These are phyloP conservation scores for Zeus faber DNA, from an alignment of 2,113 vertebrate genomes.

Conservation along the genomic window DNA sequence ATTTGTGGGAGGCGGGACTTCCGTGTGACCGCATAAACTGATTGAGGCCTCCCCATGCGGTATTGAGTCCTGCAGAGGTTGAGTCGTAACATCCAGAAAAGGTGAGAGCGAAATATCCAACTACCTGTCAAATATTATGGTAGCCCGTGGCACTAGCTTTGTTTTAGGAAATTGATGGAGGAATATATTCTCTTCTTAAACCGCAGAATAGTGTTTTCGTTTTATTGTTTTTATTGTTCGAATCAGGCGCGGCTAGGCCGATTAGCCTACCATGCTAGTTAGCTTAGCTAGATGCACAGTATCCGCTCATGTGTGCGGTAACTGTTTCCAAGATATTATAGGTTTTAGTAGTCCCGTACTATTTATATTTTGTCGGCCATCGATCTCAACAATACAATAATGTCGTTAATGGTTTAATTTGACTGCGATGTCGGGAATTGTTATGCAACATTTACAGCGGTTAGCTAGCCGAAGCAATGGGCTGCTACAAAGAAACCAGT, in stretches of 20 bases:
- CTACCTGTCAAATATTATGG: too few species aligned
- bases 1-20: constrained; percentile 46
- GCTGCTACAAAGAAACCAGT: constrained; percentile 2
- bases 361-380: background rate
- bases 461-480: background rate
- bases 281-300: background rate
- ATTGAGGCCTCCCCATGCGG: constrained; percentile 71
- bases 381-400: too few species aligned
- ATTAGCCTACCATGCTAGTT: too few species aligned
- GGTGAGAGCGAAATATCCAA: too few species aligned
- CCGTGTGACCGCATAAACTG: constrained; percentile 55
- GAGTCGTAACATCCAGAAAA: constrained; percentile 23
- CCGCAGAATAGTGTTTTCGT: background rate
- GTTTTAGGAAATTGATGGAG: too few species aligned
- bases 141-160: too few species aligned
- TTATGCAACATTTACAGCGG: constrained; percentile 57
- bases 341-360: background rate
- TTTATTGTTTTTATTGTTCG: constrained; percentile 21
- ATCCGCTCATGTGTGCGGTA: background rate
- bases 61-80: constrained; percentile 34
- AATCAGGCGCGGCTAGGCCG: background rate
- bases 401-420: too few species aligned
- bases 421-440: constrained; percentile 38
- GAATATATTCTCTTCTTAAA: too few species aligned
- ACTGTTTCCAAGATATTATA: background rate